These are phyloP conservation scores for Aphidius colemani DNA, from an alignment of 2,888 invertebrate species.

Conservation along the genomic window DNA sequence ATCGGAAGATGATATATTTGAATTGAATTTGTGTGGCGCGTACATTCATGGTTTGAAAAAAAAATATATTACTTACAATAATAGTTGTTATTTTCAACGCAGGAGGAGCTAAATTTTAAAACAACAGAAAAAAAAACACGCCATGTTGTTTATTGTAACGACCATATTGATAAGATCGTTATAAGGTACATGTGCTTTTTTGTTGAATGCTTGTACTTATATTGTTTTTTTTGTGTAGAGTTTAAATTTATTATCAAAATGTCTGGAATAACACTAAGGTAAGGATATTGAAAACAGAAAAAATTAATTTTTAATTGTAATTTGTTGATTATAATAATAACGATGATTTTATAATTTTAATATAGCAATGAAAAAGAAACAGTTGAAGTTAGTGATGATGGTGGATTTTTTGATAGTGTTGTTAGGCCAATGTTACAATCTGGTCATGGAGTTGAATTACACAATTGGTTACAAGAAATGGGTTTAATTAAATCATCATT, in stretches of 20 bases:
- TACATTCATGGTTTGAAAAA: too few species aligned
- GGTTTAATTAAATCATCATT: constrained; percentile 59
- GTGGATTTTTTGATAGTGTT: constrained; percentile 60
- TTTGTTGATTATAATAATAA: neutral
- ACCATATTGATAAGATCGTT: too few species aligned
- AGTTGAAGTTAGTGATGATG: constrained; percentile 46
- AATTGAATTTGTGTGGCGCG: too few species aligned
- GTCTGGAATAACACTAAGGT: constrained; percentile 10
- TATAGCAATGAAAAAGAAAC: constrained; percentile 37
- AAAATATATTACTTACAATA: too few species aligned
- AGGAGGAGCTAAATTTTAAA: too few species aligned
- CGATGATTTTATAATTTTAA: neutral
- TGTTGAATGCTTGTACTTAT: constrained; percentile 10
- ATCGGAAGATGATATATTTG: too few species aligned
- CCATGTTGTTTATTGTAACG: too few species aligned
- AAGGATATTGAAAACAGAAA: neutral
- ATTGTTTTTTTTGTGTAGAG: neutral
- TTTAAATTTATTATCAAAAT: neutral
- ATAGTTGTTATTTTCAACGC: too few species aligned
- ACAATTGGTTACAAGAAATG: constrained; percentile 63
- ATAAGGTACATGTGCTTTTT: neutral
- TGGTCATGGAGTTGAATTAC: constrained; percentile 63
- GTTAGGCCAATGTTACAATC: constrained; percentile 62
- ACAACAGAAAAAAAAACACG: too few species aligned
- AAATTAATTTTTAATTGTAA: neutral